phyloP scores from a whole-genome alignment of 2,888 invertebrate genomes.

The Eupelmus urozonus region DNA sequence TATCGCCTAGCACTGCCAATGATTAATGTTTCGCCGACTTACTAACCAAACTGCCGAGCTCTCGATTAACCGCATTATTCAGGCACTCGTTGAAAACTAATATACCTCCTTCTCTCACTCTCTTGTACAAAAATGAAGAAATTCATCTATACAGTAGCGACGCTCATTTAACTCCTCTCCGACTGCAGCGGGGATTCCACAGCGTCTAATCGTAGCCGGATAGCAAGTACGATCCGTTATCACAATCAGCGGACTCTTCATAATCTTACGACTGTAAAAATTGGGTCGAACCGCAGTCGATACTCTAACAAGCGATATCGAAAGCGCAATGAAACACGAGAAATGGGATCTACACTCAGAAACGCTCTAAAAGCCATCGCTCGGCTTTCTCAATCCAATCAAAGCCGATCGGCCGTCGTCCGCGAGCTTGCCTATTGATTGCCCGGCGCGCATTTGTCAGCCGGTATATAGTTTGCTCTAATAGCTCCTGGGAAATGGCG shows the following conservation, averaged over 20 bases:
- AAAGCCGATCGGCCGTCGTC: slow-evolving; percentile 49
- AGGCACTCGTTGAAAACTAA: slow-evolving; percentile 65
- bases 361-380: slow-evolving; percentile 23
- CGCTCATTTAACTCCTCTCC: slow-evolving; percentile 1
- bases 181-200: slow-evolving; percentile 18
- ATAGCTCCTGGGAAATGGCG: slow-evolving; percentile 73
- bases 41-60: slow-evolving; percentile 71
- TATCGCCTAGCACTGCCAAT: slow-evolving; percentile 75
- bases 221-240: slow-evolving; percentile 43
- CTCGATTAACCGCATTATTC: slow-evolving; percentile 61
- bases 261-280: slow-evolving; percentile 21
- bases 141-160: no score
- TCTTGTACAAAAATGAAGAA: slow-evolving; percentile 16
- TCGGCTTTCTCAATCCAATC: slow-evolving; percentile 53
- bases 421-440: slow-evolving; percentile 74
- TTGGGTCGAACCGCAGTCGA: slow-evolving; percentile 33
- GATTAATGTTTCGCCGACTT: slow-evolving; percentile 72
- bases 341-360: slow-evolving; percentile 22
- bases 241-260: slow-evolving; percentile 25
- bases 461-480: slow-evolving; percentile 74
- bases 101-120: slow-evolving; percentile 12
- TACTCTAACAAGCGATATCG: not conserved
- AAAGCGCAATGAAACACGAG: slow-evolving; percentile 27
- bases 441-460: slow-evolving; percentile 72
- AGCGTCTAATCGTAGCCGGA: slow-evolving; percentile 8